A percentile compares a stretch with the other conserved stretches of the same genome.
These are phyloP conservation scores for Ictalurus furcatus DNA, from an alignment of 2,113 vertebrate genomes.

Conservation along the genomic window DNA sequence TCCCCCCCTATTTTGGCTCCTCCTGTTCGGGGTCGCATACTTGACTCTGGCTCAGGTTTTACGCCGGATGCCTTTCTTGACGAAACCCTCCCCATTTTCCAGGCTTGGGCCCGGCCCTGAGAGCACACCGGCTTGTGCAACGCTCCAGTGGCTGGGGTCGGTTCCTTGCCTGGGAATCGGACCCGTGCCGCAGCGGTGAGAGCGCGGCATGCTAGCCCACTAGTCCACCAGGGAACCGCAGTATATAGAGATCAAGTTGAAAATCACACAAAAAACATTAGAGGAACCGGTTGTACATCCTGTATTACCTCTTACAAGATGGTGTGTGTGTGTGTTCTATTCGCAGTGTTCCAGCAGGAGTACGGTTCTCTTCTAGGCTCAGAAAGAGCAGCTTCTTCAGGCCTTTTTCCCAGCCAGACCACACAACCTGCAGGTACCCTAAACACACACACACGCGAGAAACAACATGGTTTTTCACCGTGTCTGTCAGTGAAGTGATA, in stretches of 20 bases:
- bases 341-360: conserved; percentile 79
- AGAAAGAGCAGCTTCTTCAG: conserved; percentile 79
- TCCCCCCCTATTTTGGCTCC: too few species aligned
- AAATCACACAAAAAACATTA: neutral
- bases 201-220: too few species aligned
- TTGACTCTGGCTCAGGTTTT: too few species aligned
- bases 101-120: too few species aligned
- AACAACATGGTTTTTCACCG: neutral
- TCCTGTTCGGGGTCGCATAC: too few species aligned
- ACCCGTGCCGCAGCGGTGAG: too few species aligned
- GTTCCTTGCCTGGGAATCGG: too few species aligned
- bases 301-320: neutral
- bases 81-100: too few species aligned
- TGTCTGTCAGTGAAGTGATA: neutral
- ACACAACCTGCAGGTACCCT: conserved; percentile 79
- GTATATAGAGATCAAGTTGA: neutral
- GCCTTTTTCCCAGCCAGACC: conserved; percentile 79
- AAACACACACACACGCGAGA: conserved; percentile 1
- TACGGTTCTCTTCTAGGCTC: conserved; percentile 79
- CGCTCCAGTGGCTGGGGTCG: too few species aligned
- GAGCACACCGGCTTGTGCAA: too few species aligned
- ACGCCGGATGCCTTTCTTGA: too few species aligned
- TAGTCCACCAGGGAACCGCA: neutral
- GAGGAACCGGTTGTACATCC: neutral
- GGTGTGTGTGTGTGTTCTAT: conserved; percentile 40